Base-by-base conservation (phyloP, 2,888 invertebrate species). In the Limnephilus rhombicus region DNA sequence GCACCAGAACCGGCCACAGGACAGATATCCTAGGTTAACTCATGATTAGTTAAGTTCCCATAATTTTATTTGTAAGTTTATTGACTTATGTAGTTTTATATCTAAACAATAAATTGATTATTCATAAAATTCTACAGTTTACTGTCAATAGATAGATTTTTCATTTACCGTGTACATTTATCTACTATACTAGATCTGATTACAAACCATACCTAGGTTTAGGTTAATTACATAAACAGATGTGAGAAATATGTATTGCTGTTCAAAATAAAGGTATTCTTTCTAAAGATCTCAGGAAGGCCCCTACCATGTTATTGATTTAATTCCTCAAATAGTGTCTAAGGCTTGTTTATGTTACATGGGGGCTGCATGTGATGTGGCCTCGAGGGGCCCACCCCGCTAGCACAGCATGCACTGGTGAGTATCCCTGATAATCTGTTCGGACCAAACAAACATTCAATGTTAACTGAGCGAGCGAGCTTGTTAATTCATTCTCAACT, bases 261-360 rank as follows among this genome's bases (percentile, higher is more conserved):
- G 85, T 91, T 93, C 49, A 91, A 41, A 88, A 93, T 93, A 93
- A 93, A 93, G 92, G 89, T 92, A 93, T 92, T 93, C 92, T 91
- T 92, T 90, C 83, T 89, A 91, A 85, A 92, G 92, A 93, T 93
- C 92, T 93, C 93, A 92, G 93, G 93, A 92, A 91, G 91, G 81
- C 91, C 89, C 87, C 81, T 45, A 81, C 85, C 80, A 85, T 92
- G 91, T 92, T 92, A 92, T 89, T 92, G 85, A 92, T 92, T 92
- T 86, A 34, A 89, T 89, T 88, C 88, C 88, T 88, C 29, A 49
- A 49, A 31, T 88, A 88, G 88, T 88, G 18, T n/a, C 37, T 88
- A 88, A 88, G 88, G 90, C 86, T 91, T 92, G 83, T 93, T 93
- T 93, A 68, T 93, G 92, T 93, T 93, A 88, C 93, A 93, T 93